Base-by-base conservation (phyloP, 2,797 vertebrate genomes). In the Spheniscus humboldti region DNA sequence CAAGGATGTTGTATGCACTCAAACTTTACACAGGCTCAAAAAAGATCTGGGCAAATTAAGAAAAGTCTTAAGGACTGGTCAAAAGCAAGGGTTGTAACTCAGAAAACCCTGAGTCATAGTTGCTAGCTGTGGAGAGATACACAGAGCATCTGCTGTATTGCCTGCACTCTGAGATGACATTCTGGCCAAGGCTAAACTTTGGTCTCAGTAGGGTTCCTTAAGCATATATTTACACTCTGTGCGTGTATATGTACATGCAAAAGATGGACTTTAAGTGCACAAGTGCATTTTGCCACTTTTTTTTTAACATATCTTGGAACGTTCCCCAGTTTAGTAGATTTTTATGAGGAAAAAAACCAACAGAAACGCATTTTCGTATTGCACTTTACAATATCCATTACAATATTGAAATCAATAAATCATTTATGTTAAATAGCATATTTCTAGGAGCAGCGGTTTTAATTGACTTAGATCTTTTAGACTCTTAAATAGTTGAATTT, bases 371-470 rank as follows among this genome's bases (percentile, higher is more conserved):
- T 63, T 63, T 95, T 80, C 57, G 30, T 67, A 15, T 18, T 56
- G 12, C 5, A 41, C 8, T 74, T 94, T 66, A 83, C 63, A 23
- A 64, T 74, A 64, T 81, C 33, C 15, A 31, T 93, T 85, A 80
- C 15, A 57, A 72, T 78, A 90, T 0, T 50, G 59, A 95, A 84
- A 94, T 73, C 9, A 93, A 47, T 68, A 63, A 56, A 72, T 78
- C 4, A n/a, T 66, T 74, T 86, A 14, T 67, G 31, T 76, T 86
- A 62, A 88, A 92, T 66, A 92, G 9, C 24, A 18, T 47, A 52
- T 81, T 94, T 91, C 78, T 95, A 37, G 39, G 33, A 96, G 45
- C 52, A 95, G 59, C 28, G 33, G 68, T 88, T 78, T 83, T 90
- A 67, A 45, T 90, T 94, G 60, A 94, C 5, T 52, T 39, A 64